phyloP scores from a whole-genome alignment of 2,797 vertebrate species.

The Phalloptychus januarius region DNA sequence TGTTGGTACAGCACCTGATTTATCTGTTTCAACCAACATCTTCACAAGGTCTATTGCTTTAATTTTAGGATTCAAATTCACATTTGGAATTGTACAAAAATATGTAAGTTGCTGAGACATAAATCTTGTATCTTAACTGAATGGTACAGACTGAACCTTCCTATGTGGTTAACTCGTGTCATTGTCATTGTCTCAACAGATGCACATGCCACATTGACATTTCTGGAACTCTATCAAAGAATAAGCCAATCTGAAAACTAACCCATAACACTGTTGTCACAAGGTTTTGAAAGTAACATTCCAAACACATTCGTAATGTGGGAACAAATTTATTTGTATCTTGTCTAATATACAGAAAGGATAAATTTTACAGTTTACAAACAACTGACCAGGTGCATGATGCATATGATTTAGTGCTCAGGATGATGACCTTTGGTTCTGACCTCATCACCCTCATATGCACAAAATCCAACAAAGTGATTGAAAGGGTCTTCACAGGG shows the following conservation, averaged over 20 bases:
- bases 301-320: conserved; percentile 38
- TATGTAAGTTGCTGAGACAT: too few species aligned
- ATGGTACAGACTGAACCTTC: neutral
- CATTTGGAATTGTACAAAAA: neutral
- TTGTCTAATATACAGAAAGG: conserved; percentile 77
- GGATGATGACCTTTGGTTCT: conserved; percentile 57
- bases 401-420: conserved; percentile 56
- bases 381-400: conserved; percentile 69
- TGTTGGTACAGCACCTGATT: neutral
- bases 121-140: neutral
- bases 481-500: conserved; percentile 4
- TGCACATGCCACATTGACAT: neutral
- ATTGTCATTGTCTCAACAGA: neutral
- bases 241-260: neutral
- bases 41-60: neutral
- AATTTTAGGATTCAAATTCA: neutral
- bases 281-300: conserved; percentile 24
- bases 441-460: conserved; percentile 20
- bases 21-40: neutral
- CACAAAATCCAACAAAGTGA: conserved; percentile 18
- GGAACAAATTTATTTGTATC: conserved; percentile 77
- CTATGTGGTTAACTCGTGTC: neutral
- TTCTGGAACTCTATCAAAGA: neutral
- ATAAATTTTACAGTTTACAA: conserved; percentile 77
- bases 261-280: neutral